A percentile compares a stretch with the other conserved stretches of the same genome.
These are phyloP conservation scores for Tiliacea aurago DNA, from an alignment of 2,888 invertebrate genomes.

Conservation along the genomic window DNA sequence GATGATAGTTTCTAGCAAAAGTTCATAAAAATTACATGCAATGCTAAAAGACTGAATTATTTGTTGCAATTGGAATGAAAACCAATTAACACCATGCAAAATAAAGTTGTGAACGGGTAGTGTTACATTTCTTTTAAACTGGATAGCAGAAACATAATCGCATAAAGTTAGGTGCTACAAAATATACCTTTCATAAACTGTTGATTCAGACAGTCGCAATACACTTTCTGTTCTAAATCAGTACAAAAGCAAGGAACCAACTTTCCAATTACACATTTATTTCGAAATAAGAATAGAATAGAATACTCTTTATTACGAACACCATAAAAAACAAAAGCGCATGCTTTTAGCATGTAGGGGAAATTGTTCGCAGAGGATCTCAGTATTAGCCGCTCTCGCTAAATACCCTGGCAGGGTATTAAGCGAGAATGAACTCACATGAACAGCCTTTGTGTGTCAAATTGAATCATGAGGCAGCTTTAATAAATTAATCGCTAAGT, in stretches of 20 bases:
- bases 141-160: background rate
- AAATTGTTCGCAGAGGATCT: slow-evolving; percentile 33
- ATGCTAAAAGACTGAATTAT: background rate
- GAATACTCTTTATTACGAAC: too few species aligned
- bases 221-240: slow-evolving; percentile 4
- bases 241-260: slow-evolving; percentile 6
- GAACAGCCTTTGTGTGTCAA: slow-evolving; percentile 76
- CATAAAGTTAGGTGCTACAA: background rate
- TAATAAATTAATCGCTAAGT: slow-evolving; percentile 82
- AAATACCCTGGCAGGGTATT: slow-evolving; percentile 28
- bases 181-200: background rate
- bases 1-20: background rate
- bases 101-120: background rate
- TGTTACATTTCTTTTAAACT: background rate
- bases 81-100: background rate
- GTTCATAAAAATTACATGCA: background rate
- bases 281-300: slow-evolving; percentile 4
- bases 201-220: background rate
- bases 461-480: slow-evolving; percentile 82
- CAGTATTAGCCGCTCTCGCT: slow-evolving; percentile 1
- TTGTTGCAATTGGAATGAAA: background rate
- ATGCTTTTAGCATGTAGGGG: slow-evolving; percentile 26
- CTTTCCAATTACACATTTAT: slow-evolving; percentile 22
- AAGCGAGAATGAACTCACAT: slow-evolving; percentile 60
- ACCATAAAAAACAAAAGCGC: slow-evolving; percentile 3